Evolutionary conservation across 2,888 invertebrate species (phyloP).

Genomic region (Lathronympha strigana): DNA sequence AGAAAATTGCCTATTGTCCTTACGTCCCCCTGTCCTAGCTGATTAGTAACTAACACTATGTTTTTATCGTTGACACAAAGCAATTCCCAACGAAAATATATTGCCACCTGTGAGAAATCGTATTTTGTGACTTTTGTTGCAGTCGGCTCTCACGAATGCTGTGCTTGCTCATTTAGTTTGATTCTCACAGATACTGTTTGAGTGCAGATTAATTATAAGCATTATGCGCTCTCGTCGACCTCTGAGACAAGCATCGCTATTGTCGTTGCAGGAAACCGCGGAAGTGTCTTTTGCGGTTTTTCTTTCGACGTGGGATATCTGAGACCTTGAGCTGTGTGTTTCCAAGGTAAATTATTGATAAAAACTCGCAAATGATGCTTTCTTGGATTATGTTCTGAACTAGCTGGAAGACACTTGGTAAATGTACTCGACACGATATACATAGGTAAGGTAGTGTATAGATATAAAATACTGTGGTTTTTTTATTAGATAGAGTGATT

Average conservation of each 20-base stretch:
- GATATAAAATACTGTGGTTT: too few relatives aligned
- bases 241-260: conserved; percentile 53
- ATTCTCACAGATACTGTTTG: conserved; percentile 69
- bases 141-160: conserved; percentile 67
- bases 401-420: neutral
- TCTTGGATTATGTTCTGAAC: neutral
- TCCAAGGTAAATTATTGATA: neutral
- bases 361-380: neutral
- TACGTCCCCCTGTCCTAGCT: conserved; percentile 68
- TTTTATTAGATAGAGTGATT: too few relatives aligned
- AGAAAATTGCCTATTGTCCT: conserved; percentile 71
- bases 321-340: neutral
- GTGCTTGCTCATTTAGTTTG: conserved; percentile 57
- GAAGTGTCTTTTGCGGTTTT: conserved; percentile 53
- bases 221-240: conserved; percentile 57
- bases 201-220: conserved; percentile 67
- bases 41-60: conserved; percentile 71
- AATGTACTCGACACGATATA: too few relatives aligned
- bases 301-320: conserved; percentile 4
- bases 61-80: conserved; percentile 73
- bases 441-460: too few relatives aligned
- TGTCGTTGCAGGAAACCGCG: conserved; percentile 54
- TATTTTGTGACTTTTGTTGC: conserved; percentile 70
- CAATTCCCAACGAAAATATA: conserved; percentile 66
- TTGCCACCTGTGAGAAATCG: conserved; percentile 69